Percentiles rank a stretch among this genome's conserved stretches.
Conservation (phyloP, 2,113 vertebrate genomes). For the Micronycteris hirsuta region DNA sequence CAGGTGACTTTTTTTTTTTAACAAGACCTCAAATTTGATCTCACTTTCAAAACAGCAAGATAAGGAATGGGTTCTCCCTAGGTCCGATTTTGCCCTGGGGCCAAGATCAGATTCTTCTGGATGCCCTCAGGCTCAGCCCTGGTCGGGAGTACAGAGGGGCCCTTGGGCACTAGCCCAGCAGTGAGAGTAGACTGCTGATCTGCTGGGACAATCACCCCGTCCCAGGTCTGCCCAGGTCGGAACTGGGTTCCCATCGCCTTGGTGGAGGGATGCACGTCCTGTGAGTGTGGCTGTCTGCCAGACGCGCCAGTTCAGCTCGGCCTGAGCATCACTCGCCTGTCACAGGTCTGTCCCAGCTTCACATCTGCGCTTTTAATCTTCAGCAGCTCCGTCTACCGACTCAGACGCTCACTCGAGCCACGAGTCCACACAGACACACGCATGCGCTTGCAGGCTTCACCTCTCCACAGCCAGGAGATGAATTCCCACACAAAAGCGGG, state of each 20-base stretch:
- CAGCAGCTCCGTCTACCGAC: neutral
- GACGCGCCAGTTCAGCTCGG: accelerated
- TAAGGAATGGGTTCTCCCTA: neutral
- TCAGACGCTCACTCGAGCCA: neutral
- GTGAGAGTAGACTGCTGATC: neutral
- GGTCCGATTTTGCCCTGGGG: neutral
- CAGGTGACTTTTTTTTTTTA: neutral
- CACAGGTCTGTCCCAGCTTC: neutral
- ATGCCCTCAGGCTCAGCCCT: neutral
- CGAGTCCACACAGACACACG: accelerated
- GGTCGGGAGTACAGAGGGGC: neutral
- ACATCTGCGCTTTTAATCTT: neutral
- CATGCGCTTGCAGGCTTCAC: accelerated
- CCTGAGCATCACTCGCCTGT: neutral
- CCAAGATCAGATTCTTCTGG: neutral
- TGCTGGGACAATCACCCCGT: neutral
- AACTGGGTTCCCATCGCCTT: accelerated
- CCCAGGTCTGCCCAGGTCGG: neutral
- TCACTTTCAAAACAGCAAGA: neutral
- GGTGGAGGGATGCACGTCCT: neutral
- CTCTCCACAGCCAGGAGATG: neutral
- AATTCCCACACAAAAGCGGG: neutral
- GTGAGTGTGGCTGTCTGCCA: neutral
- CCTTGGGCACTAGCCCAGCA: neutral
- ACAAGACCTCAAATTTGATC: neutral